Percentiles rank a stretch among this genome's conserved stretches.
Evolutionary conservation across 2,888 invertebrate genomes (phyloP).

Genomic region (Drosophila hamatofila): DNA sequence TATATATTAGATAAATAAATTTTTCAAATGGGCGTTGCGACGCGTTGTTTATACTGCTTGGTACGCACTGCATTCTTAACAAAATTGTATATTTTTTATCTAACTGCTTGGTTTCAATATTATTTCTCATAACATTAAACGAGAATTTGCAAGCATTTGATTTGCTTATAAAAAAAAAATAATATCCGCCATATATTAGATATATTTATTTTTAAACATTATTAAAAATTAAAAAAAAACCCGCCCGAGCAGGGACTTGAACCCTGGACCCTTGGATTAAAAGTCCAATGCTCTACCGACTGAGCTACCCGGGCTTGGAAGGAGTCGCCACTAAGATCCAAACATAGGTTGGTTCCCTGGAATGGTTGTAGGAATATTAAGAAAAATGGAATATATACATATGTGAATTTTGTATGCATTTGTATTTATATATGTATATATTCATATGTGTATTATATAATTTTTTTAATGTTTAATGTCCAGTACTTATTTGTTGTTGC

Average conservation of each 20-base stretch:
- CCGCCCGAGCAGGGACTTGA: constrained; percentile 86
- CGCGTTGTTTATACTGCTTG: background rate
- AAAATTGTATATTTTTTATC: background rate
- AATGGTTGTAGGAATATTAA: background rate
- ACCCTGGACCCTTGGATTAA: constrained; percentile 86
- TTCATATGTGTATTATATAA: too few relatives aligned
- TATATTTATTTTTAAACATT: background rate
- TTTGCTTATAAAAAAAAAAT: background rate
- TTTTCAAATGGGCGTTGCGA: too few relatives aligned
- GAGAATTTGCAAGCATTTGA: background rate
- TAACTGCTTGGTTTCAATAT: background rate
- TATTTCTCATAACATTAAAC: background rate
- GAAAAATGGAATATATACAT: too few relatives aligned
- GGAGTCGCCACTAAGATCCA: rapidly evolving
- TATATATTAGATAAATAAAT: too few relatives aligned
- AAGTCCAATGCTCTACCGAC: constrained; percentile 86
- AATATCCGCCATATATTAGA: background rate
- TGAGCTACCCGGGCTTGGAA: constrained; percentile 84
- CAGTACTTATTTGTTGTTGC: too few relatives aligned
- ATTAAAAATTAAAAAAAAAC: background rate
- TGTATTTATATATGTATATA: too few relatives aligned
- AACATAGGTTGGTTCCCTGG: background rate
- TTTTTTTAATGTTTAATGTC: too few relatives aligned
- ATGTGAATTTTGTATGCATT: too few relatives aligned
- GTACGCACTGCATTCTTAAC: background rate